These are phyloP conservation scores for Calcarius lapponicus DNA, from an alignment of 2,797 vertebrate genomes.

Conservation along the genomic window DNA sequence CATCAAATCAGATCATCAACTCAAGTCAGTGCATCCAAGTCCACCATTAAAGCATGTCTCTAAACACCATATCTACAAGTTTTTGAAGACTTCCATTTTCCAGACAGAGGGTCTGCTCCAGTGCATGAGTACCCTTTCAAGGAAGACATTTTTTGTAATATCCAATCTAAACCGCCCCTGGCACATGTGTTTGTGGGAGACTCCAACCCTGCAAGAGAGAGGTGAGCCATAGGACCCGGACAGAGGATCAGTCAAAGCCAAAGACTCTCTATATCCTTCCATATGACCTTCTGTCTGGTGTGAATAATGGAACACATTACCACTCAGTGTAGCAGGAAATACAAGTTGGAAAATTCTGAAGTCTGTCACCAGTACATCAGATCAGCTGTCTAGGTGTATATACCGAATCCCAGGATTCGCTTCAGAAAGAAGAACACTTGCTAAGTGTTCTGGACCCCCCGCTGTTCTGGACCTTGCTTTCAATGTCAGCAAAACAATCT, in stretches of 20 bases:
- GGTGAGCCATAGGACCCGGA: background rate
- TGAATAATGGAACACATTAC: background rate
- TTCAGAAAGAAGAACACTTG: background rate
- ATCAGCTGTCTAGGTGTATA: fast-evolving
- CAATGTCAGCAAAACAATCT: background rate
- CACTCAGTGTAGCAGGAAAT: background rate
- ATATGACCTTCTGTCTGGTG: background rate
- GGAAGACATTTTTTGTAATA: background rate
- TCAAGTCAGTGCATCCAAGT: background rate
- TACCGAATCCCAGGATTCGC: background rate
- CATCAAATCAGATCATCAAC: no score
- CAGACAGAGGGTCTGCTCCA: background rate
- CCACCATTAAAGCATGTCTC: background rate
- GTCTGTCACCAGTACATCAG: background rate
- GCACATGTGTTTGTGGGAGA: background rate
- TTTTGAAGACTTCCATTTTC: background rate
- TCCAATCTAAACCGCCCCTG: background rate
- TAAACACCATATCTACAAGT: background rate
- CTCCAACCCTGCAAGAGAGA: background rate
- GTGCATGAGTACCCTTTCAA: background rate
- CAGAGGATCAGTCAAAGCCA: background rate
- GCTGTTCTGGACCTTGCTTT: background rate
- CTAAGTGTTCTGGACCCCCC: background rate
- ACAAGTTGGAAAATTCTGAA: background rate
- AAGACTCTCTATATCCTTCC: background rate